Percentiles rank a stretch among this genome's conserved stretches.
These are phyloP conservation scores for Mesocricetus auratus DNA, from an alignment of 2,113 vertebrate genomes.

Conservation along the genomic window DNA sequence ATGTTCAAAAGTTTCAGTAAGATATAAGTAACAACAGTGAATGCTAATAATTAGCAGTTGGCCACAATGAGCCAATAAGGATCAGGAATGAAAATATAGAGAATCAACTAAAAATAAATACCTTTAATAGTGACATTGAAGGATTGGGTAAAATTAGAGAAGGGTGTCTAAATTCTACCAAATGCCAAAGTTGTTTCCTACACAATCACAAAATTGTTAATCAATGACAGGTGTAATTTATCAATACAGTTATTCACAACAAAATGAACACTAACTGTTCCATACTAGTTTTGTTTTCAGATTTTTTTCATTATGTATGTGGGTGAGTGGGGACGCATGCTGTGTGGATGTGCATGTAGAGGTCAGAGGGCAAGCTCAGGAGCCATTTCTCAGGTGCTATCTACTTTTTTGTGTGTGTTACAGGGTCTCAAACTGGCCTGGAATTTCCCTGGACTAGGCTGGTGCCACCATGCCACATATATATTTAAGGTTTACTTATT, in stretches of 20 bases:
- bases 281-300: background rate
- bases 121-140: background rate
- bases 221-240: background rate
- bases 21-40: conserved; percentile 24
- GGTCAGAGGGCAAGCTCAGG: background rate
- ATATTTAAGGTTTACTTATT: background rate
- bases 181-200: conserved; percentile 8
- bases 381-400: background rate
- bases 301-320: background rate
- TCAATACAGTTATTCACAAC: background rate
- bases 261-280: background rate
- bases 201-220: background rate
- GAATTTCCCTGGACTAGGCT: background rate
- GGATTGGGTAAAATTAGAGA: background rate
- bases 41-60: conserved; percentile 4
- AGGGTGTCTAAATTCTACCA: background rate
- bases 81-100: background rate
- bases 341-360: background rate
- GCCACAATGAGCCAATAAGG: background rate
- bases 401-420: background rate
- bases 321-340: background rate
- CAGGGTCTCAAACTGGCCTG: background rate
- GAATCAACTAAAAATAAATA: background rate
- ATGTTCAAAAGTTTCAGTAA: background rate
- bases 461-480: background rate